Conservation (phyloP, 2,888 invertebrate genomes). For the Baccha elongata region DNA sequence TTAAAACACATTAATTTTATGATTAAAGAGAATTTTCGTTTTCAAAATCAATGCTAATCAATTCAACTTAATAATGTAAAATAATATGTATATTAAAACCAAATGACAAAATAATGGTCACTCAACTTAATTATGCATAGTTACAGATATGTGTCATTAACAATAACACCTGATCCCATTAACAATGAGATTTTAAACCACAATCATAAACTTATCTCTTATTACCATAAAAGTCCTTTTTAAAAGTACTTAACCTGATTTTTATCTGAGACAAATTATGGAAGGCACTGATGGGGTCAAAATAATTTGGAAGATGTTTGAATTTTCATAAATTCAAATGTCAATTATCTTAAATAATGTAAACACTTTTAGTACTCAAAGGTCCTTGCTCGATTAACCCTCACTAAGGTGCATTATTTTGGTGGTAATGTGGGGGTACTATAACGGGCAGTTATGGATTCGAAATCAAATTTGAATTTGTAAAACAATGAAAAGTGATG, state of each 20-base stretch:
- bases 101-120: background rate
- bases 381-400: slow-evolving; percentile 27
- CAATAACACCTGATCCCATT: slow-evolving; percentile 11
- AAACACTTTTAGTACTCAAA: background rate
- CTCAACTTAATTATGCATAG: slow-evolving; percentile 18
- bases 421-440: too few species aligned
- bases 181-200: slow-evolving; percentile 18
- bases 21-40: slow-evolving; percentile 29
- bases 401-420: too few species aligned
- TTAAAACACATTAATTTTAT: slow-evolving; percentile 23
- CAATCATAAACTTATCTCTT: background rate
- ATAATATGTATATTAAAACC: too few species aligned
- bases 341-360: slow-evolving; percentile 8
- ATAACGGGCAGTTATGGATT: too few species aligned
- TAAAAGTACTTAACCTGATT: background rate
- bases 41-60: slow-evolving; percentile 45
- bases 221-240: slow-evolving; percentile 32
- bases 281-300: too few species aligned
- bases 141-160: background rate
- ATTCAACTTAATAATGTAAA: background rate
- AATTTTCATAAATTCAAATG: slow-evolving; percentile 2
- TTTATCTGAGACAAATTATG: background rate
- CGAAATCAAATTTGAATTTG: too few species aligned
- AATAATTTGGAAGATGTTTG: background rate
- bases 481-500: too few species aligned